phyloP scores from a whole-genome alignment of 2,888 invertebrate species.

The Epistrophe grossulariae region DNA sequence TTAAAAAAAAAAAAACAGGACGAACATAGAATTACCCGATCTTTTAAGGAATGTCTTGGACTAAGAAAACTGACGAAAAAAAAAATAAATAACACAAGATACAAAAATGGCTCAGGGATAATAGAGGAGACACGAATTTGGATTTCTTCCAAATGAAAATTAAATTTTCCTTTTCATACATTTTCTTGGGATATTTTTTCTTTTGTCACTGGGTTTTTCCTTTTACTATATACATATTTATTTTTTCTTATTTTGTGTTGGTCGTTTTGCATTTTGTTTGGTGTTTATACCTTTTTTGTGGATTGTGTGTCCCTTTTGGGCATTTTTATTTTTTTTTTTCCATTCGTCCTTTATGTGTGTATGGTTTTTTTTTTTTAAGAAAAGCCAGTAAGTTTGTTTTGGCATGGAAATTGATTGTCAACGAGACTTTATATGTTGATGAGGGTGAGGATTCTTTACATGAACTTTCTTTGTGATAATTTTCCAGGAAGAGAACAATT shows the following conservation, averaged over 20 bases:
- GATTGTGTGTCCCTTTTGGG: conserved; percentile 33
- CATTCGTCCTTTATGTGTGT: conserved; percentile 14
- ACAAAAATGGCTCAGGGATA: conserved; percentile 33
- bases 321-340: conserved; percentile 22
- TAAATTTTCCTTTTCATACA: conserved; percentile 67
- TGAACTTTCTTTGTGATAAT: conserved; percentile 51
- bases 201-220: conserved; percentile 45
- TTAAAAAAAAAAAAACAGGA: conserved; percentile 5
- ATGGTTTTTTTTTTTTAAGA: background rate
- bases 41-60: conserved; percentile 53
- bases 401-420: conserved; percentile 63
- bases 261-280: conserved; percentile 34
- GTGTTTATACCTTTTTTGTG: conserved; percentile 47
- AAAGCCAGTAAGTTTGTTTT: conserved; percentile 42
- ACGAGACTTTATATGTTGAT: conserved; percentile 42
- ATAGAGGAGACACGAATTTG: conserved; percentile 63
- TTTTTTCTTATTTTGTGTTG: conserved; percentile 11
- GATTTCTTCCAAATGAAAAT: conserved; percentile 72
- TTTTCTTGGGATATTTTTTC: conserved; percentile 53
- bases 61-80: conserved; percentile 37
- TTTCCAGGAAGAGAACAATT: conserved; percentile 30
- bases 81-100: conserved; percentile 9
- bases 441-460: conserved; percentile 12
- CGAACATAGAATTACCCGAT: conserved; percentile 61
- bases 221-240: conserved; percentile 6